Conservation (phyloP, 2,888 invertebrate species). For the Dasysyrphus tricinctus region DNA sequence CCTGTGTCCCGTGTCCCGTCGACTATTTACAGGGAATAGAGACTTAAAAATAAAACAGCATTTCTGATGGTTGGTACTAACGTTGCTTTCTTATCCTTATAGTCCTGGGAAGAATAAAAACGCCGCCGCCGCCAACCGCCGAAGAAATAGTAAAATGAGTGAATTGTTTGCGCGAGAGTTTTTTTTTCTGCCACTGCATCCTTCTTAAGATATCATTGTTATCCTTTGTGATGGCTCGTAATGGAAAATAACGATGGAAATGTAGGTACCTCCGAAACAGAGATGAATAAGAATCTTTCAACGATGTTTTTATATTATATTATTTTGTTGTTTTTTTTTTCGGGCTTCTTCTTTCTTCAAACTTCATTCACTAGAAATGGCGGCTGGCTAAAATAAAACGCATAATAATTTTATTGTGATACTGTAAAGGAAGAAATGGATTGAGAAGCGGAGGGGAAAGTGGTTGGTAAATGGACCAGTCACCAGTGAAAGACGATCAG, state of each 20-base stretch:
- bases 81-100: constrained; percentile 51
- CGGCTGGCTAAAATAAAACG: constrained; percentile 66
- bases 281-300: constrained; percentile 73
- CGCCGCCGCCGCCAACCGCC: constrained; percentile 2
- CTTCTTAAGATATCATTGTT: constrained; percentile 72
- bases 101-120: constrained; percentile 49
- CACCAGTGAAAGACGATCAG: constrained; percentile 19
- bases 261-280: constrained; percentile 71
- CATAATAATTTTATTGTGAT: constrained; percentile 63
- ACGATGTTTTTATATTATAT: constrained; percentile 52
- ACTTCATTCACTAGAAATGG: constrained; percentile 40
- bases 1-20: background rate
- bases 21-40: constrained; percentile 50
- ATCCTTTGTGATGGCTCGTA: constrained; percentile 75
- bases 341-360: constrained; percentile 31
- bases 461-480: constrained; percentile 16
- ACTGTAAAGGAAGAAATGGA: background rate
- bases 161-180: constrained; percentile 72
- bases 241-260: constrained; percentile 75
- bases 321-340: constrained; percentile 39
- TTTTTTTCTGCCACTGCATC: constrained; percentile 37
- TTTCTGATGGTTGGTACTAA: constrained; percentile 65
- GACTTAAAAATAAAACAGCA: constrained; percentile 67
- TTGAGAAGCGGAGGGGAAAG: background rate
- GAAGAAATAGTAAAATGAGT: constrained; percentile 73